These are phyloP conservation scores for Petrolisthes cinctipes DNA, from an alignment of 2,888 invertebrate species.

Conservation along the genomic window DNA sequence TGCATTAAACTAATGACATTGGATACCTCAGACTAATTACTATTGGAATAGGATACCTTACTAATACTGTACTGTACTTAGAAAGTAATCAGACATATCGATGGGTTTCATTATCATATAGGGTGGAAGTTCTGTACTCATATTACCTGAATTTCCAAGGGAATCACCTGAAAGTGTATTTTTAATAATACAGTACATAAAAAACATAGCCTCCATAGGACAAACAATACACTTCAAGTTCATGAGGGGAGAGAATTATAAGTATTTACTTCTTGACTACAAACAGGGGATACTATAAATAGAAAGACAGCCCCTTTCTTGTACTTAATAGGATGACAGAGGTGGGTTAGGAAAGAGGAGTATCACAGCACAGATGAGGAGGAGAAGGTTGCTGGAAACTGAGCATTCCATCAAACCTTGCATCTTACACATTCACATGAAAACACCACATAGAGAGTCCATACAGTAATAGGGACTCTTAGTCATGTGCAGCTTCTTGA, in stretches of 20 bases:
- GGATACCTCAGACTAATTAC: not conserved
- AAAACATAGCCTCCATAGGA: slow-evolving; percentile 49
- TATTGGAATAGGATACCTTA: slow-evolving; percentile 14
- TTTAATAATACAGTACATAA: slow-evolving; percentile 46
- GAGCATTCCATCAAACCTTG: slow-evolving; percentile 43
- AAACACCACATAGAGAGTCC: slow-evolving; percentile 18
- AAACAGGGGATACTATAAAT: slow-evolving; percentile 53
- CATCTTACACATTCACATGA: slow-evolving; percentile 11
- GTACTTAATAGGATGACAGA: slow-evolving; percentile 60
- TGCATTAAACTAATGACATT: not conserved
- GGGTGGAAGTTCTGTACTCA: slow-evolving; percentile 41
- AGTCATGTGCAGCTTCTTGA: no score
- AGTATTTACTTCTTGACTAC: slow-evolving; percentile 54
- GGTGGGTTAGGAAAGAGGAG: slow-evolving; percentile 51
- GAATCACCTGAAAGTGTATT: slow-evolving; percentile 59
- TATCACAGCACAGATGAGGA: slow-evolving; percentile 40
- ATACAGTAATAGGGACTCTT: no score
- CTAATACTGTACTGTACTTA: not conserved
- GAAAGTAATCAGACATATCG: not conserved
- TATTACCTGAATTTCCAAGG: slow-evolving; percentile 56
- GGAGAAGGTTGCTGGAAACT: slow-evolving; percentile 31
- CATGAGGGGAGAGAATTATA: slow-evolving; percentile 50
- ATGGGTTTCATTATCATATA: not conserved
- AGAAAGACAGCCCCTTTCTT: slow-evolving; percentile 61
- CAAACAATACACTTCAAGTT: slow-evolving; percentile 52